Evolutionary conservation across 1,140 invertebrate species (phyloP), one percentile per base, ranked within the genome.

Genomic region (Bombus balteatus): DNA sequence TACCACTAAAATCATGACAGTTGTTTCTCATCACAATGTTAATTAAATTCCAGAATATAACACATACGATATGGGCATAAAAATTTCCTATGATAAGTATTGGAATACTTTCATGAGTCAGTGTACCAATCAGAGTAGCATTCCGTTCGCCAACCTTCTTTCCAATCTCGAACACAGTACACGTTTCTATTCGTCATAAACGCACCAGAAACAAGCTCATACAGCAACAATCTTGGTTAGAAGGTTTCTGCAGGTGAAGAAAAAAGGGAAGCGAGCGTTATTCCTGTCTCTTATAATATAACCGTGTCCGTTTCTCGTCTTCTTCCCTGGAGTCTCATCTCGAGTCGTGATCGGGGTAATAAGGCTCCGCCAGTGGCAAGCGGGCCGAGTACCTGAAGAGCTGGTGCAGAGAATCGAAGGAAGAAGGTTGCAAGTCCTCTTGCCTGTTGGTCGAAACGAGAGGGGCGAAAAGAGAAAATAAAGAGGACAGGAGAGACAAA

Each of bases 291-390:
- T 94, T 94, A 94, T 94, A 95, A 95, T 95, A 93, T 94, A 93
- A 94, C 94, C 92, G 92, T 94, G 92, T 94, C 93, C 92, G 89
- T 94, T 93, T 94, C 92, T 94, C 92, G 92, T 92, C 94, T 92
- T 91, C 94, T 92, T 91, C 88, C 87, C 84, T 87, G 85, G 81
- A 90, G 89, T 92, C 92, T 94, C 92, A 93, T 94, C 92, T 93
- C 87, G 91, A 94, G 92, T 94, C 94, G 93, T 94, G 94, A 95
- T 95, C 94, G 92, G 94, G 92, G 93, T 95, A 95, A 95, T 95
- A 94, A 95, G 93, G 93, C 93, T 91, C 81, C 81, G 87, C 92
- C 91, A 90, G 91, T 87, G 81, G 87, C 89, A 91, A 83, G 82
- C 82, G 82, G 59, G 18, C 73, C 66, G 57, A 87, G 76, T 85